Base-by-base conservation (phyloP, 2,888 invertebrate species). In the Drosophila merina region DNA sequence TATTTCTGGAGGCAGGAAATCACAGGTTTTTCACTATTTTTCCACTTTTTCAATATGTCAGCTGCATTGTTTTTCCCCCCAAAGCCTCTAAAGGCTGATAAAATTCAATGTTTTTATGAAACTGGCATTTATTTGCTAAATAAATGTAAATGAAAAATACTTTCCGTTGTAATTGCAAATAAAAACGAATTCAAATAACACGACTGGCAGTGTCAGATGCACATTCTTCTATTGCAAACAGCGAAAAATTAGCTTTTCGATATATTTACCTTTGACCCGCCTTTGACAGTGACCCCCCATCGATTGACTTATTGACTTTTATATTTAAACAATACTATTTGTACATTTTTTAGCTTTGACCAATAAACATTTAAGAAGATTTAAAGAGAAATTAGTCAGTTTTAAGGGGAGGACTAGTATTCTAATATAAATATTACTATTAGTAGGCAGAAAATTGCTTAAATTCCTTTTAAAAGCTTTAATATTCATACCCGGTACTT, bases 1-100 rank as follows among this genome's bases (percentile, higher is more conserved):
- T 36, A 36, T n/a, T 36, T 36, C n/a, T 36, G 36, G 36, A 36
- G n/a, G n/a, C 36, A 36, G 36, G 36, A 36, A 36, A 36, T 36
- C 36, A n/a, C n/a, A 36, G 36, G n/a, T 12, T 36, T 36, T 28
- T 28, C 28, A 28, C 28, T 28, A 28, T 28, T 28, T 28, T 36
- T 36, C 6, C 36, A n/a, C 36, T n/a, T n/a, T 36, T 36, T 36
- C 36, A 36, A 36, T 36, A 36, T 36, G 36, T 36, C 36, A 36
- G 5, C 36, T n/a, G 36, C 36, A n/a, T n/a, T 36, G 5, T 36
- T 36, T 36, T 10, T 36, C n/a, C n/a, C n/a, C 1, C 28, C 14
- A 14, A 28, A n/a, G 5, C n/a, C n/a, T 6, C 5, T 5, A 36
- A n/a, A 12, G 36, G 36, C 36, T 0, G 36, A 36, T 12, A 36